Base-by-base conservation (phyloP, 2,888 invertebrate species). In the Gastrophysa polygoni region DNA sequence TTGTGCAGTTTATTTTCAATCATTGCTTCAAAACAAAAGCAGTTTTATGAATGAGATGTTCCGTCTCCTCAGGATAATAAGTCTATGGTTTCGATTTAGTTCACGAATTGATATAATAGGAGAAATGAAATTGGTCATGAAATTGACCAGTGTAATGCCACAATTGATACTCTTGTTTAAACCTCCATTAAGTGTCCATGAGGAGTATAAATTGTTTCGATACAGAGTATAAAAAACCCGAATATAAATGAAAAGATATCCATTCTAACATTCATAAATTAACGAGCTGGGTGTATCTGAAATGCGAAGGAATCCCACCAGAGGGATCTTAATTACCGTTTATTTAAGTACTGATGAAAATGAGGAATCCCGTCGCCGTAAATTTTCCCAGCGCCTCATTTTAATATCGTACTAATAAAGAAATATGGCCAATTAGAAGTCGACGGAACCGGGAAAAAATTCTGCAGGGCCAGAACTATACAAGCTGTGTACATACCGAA, bases 361-460 rank as follows among this genome's bases (percentile, higher is more conserved):
- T 64, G 57, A 61, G 61, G 63, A 63, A 67, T 65, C 58, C 58
- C 24, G 57, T 64, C 61, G 14, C 48, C 18, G 49, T 62, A 58
- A 62, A 62, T 62, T 62, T 61, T 54, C 47, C 54, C 49, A 58
- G 49, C 57, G 69, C 68, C 69, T 70, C 70, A 68, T 70, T 69
- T 71, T 68, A 64, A 67, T 63, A 66, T 65, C 66, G 61, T 50
- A 54, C 65, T 72, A 72, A 72, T 72, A 68, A 67, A 69, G 72
- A 72, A 71, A 71, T 71, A 72, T 69, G 62, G 66, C 69, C 72
- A 72, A 72, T 72, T 72, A 72, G 69, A 46, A 67, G 57, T 58
- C 57, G 54, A 38, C 48, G 46, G 34, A 48, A 54, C 38, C 14
- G 17, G 14, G 28, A 16, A 28, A 54, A 43, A 44, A 44, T 54